phyloP scores from a whole-genome alignment of 2,888 invertebrate genomes.

The Sympetrum striolatum region DNA sequence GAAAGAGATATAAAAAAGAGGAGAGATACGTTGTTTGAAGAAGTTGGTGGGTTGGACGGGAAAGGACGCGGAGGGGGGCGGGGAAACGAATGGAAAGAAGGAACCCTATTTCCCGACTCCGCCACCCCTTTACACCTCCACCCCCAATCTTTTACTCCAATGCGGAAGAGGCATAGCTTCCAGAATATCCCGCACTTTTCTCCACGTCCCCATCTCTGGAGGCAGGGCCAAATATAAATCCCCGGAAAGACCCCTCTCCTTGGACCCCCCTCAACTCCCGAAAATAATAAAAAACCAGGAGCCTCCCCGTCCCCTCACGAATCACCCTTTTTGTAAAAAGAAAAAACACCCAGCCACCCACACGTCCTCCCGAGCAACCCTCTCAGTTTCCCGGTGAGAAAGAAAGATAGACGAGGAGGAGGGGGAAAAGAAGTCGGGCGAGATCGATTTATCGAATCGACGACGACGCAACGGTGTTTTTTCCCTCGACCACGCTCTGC shows the following conservation, averaged over 20 bases:
- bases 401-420: neutral
- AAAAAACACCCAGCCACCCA: neutral
- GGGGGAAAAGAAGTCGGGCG: neutral
- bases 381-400: neutral
- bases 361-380: neutral
- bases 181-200: constrained; percentile 23
- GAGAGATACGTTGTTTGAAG: neutral
- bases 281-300: neutral
- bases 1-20: neutral
- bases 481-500: neutral
- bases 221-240: constrained; percentile 34
- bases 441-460: constrained; percentile 36
- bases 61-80: constrained; percentile 49
- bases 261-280: neutral
- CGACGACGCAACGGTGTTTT: neutral
- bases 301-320: neutral
- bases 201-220: neutral
- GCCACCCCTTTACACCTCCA: neutral
- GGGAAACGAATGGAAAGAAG: constrained; percentile 44
- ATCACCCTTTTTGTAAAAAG: neutral
- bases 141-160: constrained; percentile 32
- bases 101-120: neutral
- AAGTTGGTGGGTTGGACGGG: neutral
- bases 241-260: neutral
- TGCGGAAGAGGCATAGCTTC: constrained; percentile 9